Base-by-base conservation (phyloP, 2,113 vertebrate species). In the Syngnathus typhle region DNA sequence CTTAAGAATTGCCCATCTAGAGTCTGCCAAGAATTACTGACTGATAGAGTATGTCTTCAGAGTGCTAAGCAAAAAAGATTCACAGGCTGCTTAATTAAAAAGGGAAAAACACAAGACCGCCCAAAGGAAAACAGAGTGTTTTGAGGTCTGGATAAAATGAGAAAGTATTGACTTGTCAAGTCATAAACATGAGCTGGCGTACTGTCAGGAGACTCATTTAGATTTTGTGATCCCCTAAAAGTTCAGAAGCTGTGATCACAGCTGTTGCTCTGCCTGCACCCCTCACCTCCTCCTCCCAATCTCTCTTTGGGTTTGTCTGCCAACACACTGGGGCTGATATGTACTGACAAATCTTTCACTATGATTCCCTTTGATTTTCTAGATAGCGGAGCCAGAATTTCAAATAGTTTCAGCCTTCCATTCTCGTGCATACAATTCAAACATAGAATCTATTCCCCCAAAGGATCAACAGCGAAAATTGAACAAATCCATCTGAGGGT, bases 1-100 rank as follows among this genome's bases (percentile, higher is more conserved):
- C 54, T 73, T 61, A 58, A 46, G 65, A 83, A 75, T 77, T 83
- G 71, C 73, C 68, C 71, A 60, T 41, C 51, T 61, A 72, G 51
- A 64, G 65, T 47, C 59, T 82, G 76, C 74, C 75, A 83, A 69
- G 66, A 70, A 71, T 67, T 70, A 55, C 67, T 76, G 15, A 74
- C 60, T 64, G 76, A 71, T 69, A 65, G 81, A 80, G 44, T 75
- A 62, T 77, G 66, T 81, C 51, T 65, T 52, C 54, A 19, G 71
- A 73, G 68, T 43, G 32, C 1, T 41, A 61, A 76, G 78, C 72
- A 68, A 74, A 70, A 75, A 44, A 60, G 46, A 75, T 79, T 78
- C 65, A 81, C 71, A 67, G 69, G 44, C 13, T 67, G 67, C 55
- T 60, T 80, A 77, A 79, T 79, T 75, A 80, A 69, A 69, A 73